These are phyloP conservation scores for Epinephelus awoara DNA, from an alignment of 2,797 vertebrate species.

Conservation along the genomic window DNA sequence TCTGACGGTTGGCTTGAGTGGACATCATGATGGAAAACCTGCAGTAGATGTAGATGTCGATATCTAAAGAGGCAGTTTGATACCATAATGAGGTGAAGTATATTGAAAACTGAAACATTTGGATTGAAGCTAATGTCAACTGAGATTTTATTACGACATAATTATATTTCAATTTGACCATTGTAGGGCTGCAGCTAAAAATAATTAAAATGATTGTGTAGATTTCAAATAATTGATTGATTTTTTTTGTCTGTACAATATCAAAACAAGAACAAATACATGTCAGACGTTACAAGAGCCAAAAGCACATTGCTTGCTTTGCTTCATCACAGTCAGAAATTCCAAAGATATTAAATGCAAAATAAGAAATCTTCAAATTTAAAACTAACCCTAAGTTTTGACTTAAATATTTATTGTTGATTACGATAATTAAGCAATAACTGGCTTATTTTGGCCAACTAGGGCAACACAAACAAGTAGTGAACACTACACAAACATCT, in stretches of 20 bases:
- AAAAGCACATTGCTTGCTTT: too few relatives aligned
- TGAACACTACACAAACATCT: too few relatives aligned
- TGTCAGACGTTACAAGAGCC: not conserved
- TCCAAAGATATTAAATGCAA: not conserved
- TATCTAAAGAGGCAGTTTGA: not conserved
- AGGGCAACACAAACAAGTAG: too few relatives aligned
- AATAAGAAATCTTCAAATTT: too few relatives aligned
- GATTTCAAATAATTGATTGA: not conserved
- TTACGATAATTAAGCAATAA: too few relatives aligned
- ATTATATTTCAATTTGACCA: not conserved
- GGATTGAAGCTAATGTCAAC: not conserved
- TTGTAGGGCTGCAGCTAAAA: too few relatives aligned
- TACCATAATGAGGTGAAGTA: too few relatives aligned
- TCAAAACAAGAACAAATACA: not conserved
- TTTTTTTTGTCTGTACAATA: not conserved
- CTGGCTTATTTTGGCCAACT: too few relatives aligned
- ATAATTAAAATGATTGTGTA: not conserved
- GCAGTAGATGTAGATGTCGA: not conserved
- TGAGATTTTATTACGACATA: not conserved
- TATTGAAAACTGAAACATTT: not conserved
- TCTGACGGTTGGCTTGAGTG: slow-evolving; percentile 76
- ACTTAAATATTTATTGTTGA: too few relatives aligned
- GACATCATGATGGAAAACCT: slow-evolving; percentile 89
- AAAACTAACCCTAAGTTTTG: too few relatives aligned
- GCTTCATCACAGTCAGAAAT: not conserved